Evolutionary conservation across 1,140 invertebrate genomes (phyloP), one percentile per base, ranked within the genome.

Genomic region (Hydropsyche tenuis): DNA sequence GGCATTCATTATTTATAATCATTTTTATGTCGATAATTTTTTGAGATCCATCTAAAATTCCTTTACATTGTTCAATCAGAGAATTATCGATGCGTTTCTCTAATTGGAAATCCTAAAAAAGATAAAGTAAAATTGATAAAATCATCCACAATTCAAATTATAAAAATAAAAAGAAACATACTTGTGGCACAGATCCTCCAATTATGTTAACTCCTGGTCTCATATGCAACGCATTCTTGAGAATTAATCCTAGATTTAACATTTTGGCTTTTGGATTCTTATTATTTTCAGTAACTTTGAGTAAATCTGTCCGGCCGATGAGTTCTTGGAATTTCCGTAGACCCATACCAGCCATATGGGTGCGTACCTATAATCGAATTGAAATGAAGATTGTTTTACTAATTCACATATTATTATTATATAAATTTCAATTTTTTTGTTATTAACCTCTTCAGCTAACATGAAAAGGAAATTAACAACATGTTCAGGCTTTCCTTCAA

Each of bases 381-480:
- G 11, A 3, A 53, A 53, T 53, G 22, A n/a, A n/a, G n/a, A n/a
- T n/a, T n/a, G n/a, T n/a, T n/a, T n/a, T n/a, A n/a, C n/a, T n/a
- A n/a, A n/a, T n/a, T n/a, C n/a, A n/a, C n/a, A n/a, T n/a, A n/a
- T n/a, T n/a, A n/a, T n/a, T n/a, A n/a, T n/a, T n/a, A n/a, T n/a
- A n/a, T n/a, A n/a, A n/a, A n/a, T n/a, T n/a, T n/a, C n/a, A n/a
- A n/a, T 37, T 37, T 37, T 37, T 37, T 4, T 3, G 9, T 3
- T 37, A 37, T 9, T 82, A 82, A 95, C 95, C 88, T 99, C 97
- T 87, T 99, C 97, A 48, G 97, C 97, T 46, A 99, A 82, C 89
- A 99, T 93, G 81, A 99, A 99, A 78, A 99, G 89, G 81, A 96
- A 99, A 83, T 99, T 99, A 76, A 99, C 89, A 3, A 99, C 95